Evolutionary conservation across 2,888 invertebrate genomes (phyloP).

Genomic region (Eupithecia abbreviata): DNA sequence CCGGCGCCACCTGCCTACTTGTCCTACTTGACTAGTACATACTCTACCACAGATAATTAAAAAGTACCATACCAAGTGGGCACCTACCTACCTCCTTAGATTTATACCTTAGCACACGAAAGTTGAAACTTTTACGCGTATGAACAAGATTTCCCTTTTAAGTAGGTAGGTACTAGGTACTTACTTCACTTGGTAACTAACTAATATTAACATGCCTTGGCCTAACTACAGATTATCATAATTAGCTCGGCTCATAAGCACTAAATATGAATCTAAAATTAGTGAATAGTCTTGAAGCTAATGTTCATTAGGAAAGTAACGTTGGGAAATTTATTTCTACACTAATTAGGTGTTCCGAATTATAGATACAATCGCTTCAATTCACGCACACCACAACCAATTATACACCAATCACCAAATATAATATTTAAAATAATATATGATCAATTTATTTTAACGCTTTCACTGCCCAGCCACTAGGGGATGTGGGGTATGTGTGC

Average conservation of each 20-base stretch:
- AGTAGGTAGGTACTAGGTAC: background rate
- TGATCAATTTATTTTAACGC: no score
- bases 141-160: conserved; percentile 51
- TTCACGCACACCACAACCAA: background rate
- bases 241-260: background rate
- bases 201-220: conserved; percentile 4
- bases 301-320: background rate
- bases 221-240: background rate
- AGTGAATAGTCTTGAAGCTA: background rate
- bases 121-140: conserved; percentile 52
- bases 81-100: conserved; percentile 42
- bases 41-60: conserved; percentile 16
- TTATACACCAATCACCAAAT: background rate
- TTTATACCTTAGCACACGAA: conserved; percentile 60
- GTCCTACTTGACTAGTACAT: conserved; percentile 51
- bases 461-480: no score
- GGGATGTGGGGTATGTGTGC: no score
- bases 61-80: background rate
- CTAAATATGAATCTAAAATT: background rate
- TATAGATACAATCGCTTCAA: background rate
- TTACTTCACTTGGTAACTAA: background rate
- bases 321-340: background rate
- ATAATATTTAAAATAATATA: no score
- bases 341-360: background rate
- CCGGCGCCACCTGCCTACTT: conserved; percentile 75